Evolutionary conservation across 2,113 vertebrate genomes (phyloP).

Genomic region (Pelodiscus sinensis): DNA sequence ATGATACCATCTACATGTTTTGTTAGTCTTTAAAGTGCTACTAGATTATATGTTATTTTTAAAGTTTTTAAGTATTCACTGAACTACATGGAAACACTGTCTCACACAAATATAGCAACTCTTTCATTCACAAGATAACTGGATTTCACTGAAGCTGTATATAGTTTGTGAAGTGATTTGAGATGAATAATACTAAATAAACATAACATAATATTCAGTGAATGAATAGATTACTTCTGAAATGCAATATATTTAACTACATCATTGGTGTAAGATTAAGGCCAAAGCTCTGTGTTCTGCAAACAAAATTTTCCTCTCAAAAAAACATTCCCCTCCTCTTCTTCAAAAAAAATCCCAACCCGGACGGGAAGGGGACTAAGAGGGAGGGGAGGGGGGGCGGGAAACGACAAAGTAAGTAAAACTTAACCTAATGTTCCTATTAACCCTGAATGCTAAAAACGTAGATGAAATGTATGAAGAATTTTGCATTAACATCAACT

Average conservation of each 20-base stretch:
- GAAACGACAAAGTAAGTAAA: background rate
- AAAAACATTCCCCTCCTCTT: background rate
- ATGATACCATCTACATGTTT: no score
- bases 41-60: no score
- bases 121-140: background rate
- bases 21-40: no score
- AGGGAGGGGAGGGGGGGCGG: background rate
- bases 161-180: background rate
- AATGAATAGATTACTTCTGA: background rate
- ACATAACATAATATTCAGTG: background rate
- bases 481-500: background rate
- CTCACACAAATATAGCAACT: background rate
- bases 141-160: background rate
- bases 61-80: background rate
- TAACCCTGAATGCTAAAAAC: background rate
- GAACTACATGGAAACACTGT: background rate
- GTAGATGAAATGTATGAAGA: background rate
- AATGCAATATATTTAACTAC: background rate
- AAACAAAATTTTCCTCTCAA: background rate
- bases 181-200: background rate
- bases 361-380: background rate
- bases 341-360: background rate
- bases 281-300: background rate
- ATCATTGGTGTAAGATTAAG: constrained; percentile 20
- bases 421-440: background rate